Base-by-base conservation (phyloP, 2,888 invertebrate species). In the Trissolcus brochymenae region DNA sequence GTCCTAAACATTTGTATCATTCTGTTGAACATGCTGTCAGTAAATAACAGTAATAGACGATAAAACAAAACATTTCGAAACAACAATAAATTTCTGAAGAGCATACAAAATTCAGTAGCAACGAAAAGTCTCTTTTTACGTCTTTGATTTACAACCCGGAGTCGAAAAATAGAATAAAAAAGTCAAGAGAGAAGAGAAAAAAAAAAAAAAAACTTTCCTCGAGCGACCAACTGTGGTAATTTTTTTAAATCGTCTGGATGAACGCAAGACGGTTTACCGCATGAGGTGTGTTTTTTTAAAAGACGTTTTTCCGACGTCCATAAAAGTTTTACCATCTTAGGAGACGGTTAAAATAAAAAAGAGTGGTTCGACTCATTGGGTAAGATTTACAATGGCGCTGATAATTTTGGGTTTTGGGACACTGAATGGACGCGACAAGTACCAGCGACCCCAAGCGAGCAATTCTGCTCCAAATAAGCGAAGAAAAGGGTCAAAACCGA, bases 401-500 rank as follows among this genome's bases (percentile, higher is more conserved):
- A 64, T 64, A 25, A 25, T 46, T n/a, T 16, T 21, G 2, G 29
- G 25, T 25, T n/a, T 16, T 16, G 29, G n/a, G n/a, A 29, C 49
- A 50, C 16, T 29, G 49, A 65, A 65, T 56, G 54, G 56, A 35
- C 35, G 9, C 4, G 35, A 50, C 57, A 29, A 66, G 56, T 50
- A 50, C 43, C 21, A 43, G 17, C 25, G 57, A 66, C 66, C 66
- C 51, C 51, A 57, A 59, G 35, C 11, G 56, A 54, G 35, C 17
- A 54, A 54, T 60, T 53, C 40, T 60, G 60, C 70, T 61, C 61
- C 40, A 70, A 61, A 61, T 61, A 61, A 61, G 21, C 55, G 13
- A 70, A 55, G 55, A 61, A 70, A 49, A 61, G 61, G 50, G 70
- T 61, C 49, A 61, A 70, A 70, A 61, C 49, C 61, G 11, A 29